Evolutionary conservation across 2,888 invertebrate species (phyloP).

Genomic region (Drosophila robusta): DNA sequence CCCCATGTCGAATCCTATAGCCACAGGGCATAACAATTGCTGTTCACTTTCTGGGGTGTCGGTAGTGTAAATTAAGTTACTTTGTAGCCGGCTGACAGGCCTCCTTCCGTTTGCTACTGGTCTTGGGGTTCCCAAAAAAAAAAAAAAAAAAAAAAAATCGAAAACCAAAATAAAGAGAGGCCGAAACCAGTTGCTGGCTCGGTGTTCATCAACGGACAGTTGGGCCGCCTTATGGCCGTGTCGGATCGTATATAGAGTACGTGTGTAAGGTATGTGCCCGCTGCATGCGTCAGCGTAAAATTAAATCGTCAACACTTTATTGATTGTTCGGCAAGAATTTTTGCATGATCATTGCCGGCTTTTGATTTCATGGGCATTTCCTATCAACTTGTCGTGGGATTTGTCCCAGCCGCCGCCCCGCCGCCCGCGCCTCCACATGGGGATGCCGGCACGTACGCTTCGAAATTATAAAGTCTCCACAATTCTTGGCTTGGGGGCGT

Average conservation of each 20-base stretch:
- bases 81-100: conserved; percentile 66
- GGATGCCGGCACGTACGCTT: conserved; percentile 72
- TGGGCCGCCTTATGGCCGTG: conserved; percentile 34
- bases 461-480: conserved; percentile 53
- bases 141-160: conserved; percentile 11
- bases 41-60: conserved; percentile 41
- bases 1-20: neutral
- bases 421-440: neutral
- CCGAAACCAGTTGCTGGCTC: conserved; percentile 55
- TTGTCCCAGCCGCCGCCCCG: conserved; percentile 12
- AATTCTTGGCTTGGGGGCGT: conserved; percentile 35
- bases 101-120: conserved; percentile 76
- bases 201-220: conserved; percentile 49
- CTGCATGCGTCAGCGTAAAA: conserved; percentile 76
- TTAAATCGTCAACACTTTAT: conserved; percentile 79
- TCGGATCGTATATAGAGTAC: conserved; percentile 28
- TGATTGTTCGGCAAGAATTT: conserved; percentile 69
- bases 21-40: conserved; percentile 48
- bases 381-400: conserved; percentile 67
- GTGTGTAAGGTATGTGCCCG: conserved; percentile 21
- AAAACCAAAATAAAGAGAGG: conserved; percentile 19
- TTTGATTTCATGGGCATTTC: conserved; percentile 71
- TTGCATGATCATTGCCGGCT: conserved; percentile 78
- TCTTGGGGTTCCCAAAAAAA: conserved; percentile 48
- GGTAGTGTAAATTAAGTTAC: conserved; percentile 77